A percentile compares a stretch with the other conserved stretches of the same genome.
Evolutionary conservation across 2,888 invertebrate genomes (phyloP).

Genomic region (Cepaea hortensis): DNA sequence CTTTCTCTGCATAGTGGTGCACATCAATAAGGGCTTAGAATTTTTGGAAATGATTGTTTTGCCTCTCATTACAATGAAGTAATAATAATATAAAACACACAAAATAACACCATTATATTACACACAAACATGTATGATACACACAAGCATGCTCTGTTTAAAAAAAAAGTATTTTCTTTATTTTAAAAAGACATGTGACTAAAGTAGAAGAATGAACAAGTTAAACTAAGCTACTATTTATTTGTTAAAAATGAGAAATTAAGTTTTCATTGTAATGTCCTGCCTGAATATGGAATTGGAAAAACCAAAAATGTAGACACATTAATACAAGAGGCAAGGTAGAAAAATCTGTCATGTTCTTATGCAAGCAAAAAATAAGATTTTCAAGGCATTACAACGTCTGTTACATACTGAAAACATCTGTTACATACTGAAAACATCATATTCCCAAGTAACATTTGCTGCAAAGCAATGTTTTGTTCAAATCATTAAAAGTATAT

Average conservation of each 20-base stretch:
- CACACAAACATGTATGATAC: neutral
- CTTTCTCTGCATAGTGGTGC: constrained; percentile 27
- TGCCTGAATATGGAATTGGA: constrained; percentile 2
- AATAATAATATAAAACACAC: neutral
- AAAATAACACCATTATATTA: neutral
- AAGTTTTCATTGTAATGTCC: constrained; percentile 37
- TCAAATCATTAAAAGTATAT: too few species aligned
- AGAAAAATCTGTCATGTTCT: constrained; percentile 1
- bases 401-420: neutral
- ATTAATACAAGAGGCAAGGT: neutral
- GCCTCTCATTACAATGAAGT: neutral
- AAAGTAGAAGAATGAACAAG: constrained; percentile 3
- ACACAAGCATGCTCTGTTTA: constrained; percentile 31
- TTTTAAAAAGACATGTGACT: neutral
- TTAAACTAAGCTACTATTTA: neutral
- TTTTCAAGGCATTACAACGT: constrained; percentile 13
- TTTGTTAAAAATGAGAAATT: neutral
- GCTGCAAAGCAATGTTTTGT: neutral
- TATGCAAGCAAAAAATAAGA: neutral
- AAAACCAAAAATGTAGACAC: neutral
- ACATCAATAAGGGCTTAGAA: neutral
- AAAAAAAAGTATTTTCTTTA: neutral
- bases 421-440: neutral
- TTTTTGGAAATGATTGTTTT: constrained; percentile 9
- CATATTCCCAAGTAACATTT: neutral